These are phyloP conservation scores for Melipona beecheii DNA, from an alignment of 2,888 invertebrate species.

Conservation along the genomic window DNA sequence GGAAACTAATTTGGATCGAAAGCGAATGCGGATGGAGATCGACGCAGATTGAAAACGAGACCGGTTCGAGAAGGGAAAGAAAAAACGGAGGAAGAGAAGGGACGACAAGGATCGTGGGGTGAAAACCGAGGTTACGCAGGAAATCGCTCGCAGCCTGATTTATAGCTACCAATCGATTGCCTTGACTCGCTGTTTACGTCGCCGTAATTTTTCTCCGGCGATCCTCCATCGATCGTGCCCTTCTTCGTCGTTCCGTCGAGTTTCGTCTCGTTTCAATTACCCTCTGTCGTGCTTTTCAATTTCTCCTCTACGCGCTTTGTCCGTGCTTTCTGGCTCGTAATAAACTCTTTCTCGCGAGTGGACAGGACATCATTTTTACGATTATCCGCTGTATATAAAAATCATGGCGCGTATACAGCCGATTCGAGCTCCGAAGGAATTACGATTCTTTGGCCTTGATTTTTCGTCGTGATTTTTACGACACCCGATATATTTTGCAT, in stretches of 20 bases:
- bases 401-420: too few species aligned
- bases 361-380: too few species aligned
- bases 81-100: not conserved
- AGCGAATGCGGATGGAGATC: not conserved
- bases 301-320: not conserved
- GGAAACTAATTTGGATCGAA: not conserved
- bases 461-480: too few species aligned
- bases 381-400: too few species aligned
- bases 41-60: not conserved
- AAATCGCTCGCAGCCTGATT: slow-evolving; percentile 64
- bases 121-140: slow-evolving; percentile 12
- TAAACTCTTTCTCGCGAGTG: slow-evolving; percentile 5
- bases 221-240: slow-evolving; percentile 7
- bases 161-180: slow-evolving; percentile 61
- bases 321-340: slow-evolving; percentile 1
- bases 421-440: too few species aligned
- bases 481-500: too few species aligned
- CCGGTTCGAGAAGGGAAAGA: not conserved
- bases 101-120: not conserved
- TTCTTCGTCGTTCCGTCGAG: slow-evolving; percentile 7
- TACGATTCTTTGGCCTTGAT: too few species aligned
- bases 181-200: slow-evolving; percentile 67
- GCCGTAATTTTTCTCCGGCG: slow-evolving; percentile 62
- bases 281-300: not conserved
- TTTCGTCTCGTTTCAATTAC: slow-evolving; percentile 39